Evolutionary conservation across 2,888 invertebrate genomes (phyloP), one percentile per base, ranked within the genome.

Genomic region (Octonoba sinensis): DNA sequence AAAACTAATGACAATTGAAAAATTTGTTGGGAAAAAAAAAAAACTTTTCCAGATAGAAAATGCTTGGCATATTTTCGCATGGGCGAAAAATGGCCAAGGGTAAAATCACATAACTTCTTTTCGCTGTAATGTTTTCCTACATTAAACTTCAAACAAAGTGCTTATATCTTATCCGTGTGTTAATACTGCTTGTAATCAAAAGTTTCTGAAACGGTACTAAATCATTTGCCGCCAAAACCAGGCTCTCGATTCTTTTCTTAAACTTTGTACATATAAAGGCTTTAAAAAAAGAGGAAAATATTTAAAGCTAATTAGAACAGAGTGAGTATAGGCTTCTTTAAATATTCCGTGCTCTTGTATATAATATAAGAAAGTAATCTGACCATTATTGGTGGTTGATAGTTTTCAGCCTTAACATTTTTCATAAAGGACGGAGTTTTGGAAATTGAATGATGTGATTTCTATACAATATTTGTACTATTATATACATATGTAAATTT

Each of bases 171-270:
- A 36, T 36, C 11, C 11, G 36, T 11, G 8, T 36, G 36, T 36
- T 36, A 6, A 36, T 36, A 36, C 36, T 36, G 36, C 36, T 36
- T 36, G 36, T 36, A 36, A 36, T 36, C 36, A 36, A 36, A 4
- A 36, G n/a, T 8, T 11, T 36, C 1, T 36, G 36, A 66, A 72
- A 60, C 51, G 27, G 59, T 65, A n/a, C 13, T 36, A 51, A 72
- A 71, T 78, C 66, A 66, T 54, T 65, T 77, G 77, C 78, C 71
- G 44, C 24, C 66, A 66, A 57, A 18, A 27, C 47, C 62, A 67
- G 79, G 79, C 72, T 67, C 71, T 78, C 51, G 72, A 73, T 73
- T 79, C 47, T 47, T 72, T 72, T 72, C 59, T 67, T 79, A 36
- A 65, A 24, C n/a, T 67, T 16, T 66, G 67, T 79, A 72, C 16